Conservation (phyloP, 2,888 invertebrate species). For the Tubiluchus corallicola region DNA sequence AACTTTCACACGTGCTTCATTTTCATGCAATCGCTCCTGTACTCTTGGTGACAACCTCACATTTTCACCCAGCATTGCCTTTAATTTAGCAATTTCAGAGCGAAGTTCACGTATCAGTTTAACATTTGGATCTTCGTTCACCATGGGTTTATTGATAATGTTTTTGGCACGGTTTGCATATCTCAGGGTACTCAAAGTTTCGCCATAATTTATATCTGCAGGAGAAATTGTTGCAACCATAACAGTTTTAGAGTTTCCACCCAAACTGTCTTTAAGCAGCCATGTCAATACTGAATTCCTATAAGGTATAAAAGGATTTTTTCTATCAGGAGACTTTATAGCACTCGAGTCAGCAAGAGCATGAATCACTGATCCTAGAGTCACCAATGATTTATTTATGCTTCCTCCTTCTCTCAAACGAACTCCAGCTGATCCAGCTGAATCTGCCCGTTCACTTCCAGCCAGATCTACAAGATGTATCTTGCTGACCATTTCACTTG, state of each 20-base stretch:
- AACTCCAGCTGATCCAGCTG: slow-evolving; percentile 75
- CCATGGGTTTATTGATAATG: slow-evolving; percentile 73
- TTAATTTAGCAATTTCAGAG: slow-evolving; percentile 62
- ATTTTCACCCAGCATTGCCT: slow-evolving; percentile 42
- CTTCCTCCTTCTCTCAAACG: slow-evolving; percentile 73
- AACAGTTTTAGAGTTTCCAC: slow-evolving; percentile 74
- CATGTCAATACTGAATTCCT: slow-evolving; percentile 71
- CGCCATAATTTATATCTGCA: slow-evolving; percentile 68
- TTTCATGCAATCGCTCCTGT: slow-evolving; percentile 64
- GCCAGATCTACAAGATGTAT: slow-evolving; percentile 74
- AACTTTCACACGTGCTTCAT: slow-evolving; percentile 63
- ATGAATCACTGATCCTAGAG: slow-evolving; percentile 68
- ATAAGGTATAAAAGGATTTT: slow-evolving; percentile 47
- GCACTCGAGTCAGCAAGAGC: slow-evolving; percentile 39
- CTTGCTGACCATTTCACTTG: slow-evolving; percentile 72
- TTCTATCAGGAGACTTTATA: not conserved
- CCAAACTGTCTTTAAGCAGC: slow-evolving; percentile 67
- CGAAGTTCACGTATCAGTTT: slow-evolving; percentile 63
- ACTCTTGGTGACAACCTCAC: slow-evolving; percentile 36
- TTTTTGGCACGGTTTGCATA: slow-evolving; percentile 78
- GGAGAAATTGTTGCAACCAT: slow-evolving; percentile 49
- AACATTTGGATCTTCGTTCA: slow-evolving; percentile 74
- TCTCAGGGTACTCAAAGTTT: slow-evolving; percentile 62
- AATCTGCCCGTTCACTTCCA: slow-evolving; percentile 70
- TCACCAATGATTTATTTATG: slow-evolving; percentile 73